A percentile compares a stretch with the other conserved stretches of the same genome.
phyloP scores from a whole-genome alignment of 2,888 invertebrate species.

The Spialia ferax region DNA sequence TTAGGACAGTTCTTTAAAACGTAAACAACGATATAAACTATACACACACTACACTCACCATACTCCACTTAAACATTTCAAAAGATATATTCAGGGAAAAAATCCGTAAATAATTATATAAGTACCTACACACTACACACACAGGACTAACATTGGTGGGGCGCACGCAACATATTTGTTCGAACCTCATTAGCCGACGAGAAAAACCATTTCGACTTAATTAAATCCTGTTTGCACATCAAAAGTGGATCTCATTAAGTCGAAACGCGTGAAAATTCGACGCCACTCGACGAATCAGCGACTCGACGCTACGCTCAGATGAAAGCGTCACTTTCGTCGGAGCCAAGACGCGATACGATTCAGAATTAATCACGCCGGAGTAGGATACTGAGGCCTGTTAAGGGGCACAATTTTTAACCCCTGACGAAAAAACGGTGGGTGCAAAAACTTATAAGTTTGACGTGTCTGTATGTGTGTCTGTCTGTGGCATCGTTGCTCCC shows the following conservation, averaged over 20 bases:
- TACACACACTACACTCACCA: too few relatives aligned
- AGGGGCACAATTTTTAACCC: slow-evolving; percentile 19
- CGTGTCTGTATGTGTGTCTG: too few relatives aligned
- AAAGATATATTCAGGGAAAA: too few relatives aligned
- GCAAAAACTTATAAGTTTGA: too few relatives aligned
- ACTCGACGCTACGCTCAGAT: slow-evolving; percentile 17
- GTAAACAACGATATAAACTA: too few relatives aligned
- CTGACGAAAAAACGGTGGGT: slow-evolving; percentile 12
- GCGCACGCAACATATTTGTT: slow-evolving; percentile 23
- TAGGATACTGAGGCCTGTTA: background rate
- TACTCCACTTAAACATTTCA: too few relatives aligned
- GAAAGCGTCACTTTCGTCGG: slow-evolving; percentile 26
- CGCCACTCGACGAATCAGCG: slow-evolving; percentile 19
- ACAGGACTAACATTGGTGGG: too few relatives aligned
- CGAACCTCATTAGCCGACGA: slow-evolving; percentile 33
- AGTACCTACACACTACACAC: too few relatives aligned
- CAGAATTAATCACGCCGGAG: slow-evolving; percentile 39
- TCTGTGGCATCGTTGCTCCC: too few relatives aligned
- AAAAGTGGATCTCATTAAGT: slow-evolving; percentile 43
- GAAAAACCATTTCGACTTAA: slow-evolving; percentile 44
- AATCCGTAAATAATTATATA: too few relatives aligned
- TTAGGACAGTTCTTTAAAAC: too few relatives aligned
- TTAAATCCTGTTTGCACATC: slow-evolving; percentile 42
- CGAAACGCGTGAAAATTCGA: slow-evolving; percentile 30
- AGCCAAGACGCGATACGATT: slow-evolving; percentile 35